Conservation (phyloP, 2,113 vertebrate species). For the Oreochromis spilurus region DNA sequence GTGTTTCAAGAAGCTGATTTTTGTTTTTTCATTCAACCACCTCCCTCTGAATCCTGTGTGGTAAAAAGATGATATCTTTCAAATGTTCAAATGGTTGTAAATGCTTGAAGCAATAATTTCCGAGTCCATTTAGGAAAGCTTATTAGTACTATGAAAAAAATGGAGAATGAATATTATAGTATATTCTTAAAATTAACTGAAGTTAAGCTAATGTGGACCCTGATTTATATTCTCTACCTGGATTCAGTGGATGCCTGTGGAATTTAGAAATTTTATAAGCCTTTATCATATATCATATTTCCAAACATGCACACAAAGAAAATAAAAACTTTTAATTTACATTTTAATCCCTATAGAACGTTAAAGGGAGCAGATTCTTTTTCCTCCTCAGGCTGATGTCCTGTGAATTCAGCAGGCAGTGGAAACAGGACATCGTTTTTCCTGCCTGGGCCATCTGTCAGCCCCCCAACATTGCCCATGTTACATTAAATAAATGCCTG, state of each 20-base stretch:
- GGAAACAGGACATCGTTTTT: conserved; percentile 40
- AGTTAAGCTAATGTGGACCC: neutral
- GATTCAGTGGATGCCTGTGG: neutral
- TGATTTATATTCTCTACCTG: neutral
- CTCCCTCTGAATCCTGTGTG: neutral
- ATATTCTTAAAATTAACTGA: neutral
- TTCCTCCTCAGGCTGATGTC: conserved; percentile 3
- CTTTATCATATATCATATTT: neutral
- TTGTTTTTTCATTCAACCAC: neutral
- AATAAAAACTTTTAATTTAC: neutral
- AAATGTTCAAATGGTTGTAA: neutral
- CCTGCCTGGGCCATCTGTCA: conserved; percentile 53
- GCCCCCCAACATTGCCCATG: conserved; percentile 27
- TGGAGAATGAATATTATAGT: neutral
- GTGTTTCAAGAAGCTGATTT: neutral
- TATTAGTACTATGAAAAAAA: neutral
- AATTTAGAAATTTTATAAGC: neutral
- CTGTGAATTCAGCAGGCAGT: conserved; percentile 25
- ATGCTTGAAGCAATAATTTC: neutral
- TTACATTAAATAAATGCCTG: conserved; percentile 68
- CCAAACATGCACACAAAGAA: neutral
- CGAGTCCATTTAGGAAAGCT: neutral
- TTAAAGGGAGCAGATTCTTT: neutral
- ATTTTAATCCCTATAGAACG: neutral
- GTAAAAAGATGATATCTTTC: neutral